phyloP scores from a whole-genome alignment of 2,888 invertebrate species.

The Pterobdella sp. region DNA sequence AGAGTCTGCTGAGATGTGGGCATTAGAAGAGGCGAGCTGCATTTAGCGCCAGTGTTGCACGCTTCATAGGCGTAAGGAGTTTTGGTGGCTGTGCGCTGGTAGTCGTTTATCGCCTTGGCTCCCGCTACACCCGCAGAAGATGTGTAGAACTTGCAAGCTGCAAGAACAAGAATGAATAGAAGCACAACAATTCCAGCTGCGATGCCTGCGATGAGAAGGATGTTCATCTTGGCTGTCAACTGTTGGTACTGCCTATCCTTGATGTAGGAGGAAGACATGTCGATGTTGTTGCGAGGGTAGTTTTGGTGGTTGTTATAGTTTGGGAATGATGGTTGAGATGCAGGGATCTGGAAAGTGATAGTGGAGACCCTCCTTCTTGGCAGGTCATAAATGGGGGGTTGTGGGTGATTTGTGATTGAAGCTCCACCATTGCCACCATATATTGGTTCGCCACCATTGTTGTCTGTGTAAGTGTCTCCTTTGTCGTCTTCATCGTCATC shows the following conservation, averaged over 20 bases:
- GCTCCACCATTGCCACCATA: not conserved
- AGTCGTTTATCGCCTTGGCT: constrained; percentile 25
- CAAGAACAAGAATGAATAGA: constrained; percentile 29
- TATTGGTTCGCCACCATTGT: not conserved
- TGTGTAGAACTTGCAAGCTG: constrained; percentile 29
- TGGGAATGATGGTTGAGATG: not conserved
- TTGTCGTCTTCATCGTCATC: constrained; percentile 17
- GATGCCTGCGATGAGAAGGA: constrained; percentile 30
- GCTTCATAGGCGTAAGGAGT: constrained; percentile 31
- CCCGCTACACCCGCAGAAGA: constrained; percentile 21
- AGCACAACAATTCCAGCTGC: constrained; percentile 29
- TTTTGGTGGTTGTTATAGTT: constrained; percentile 2
- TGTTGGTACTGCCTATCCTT: constrained; percentile 22
- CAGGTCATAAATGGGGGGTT: not conserved
- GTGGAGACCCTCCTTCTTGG: not conserved
- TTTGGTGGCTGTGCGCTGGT: constrained; percentile 18
- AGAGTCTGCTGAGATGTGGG: constrained; percentile 26
- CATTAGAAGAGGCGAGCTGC: constrained; percentile 26
- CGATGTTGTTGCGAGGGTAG: constrained; percentile 18
- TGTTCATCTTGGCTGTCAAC: constrained; percentile 30
- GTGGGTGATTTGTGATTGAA: not conserved
- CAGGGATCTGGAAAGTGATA: not conserved
- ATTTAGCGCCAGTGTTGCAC: constrained; percentile 28
- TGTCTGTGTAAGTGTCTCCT: constrained; percentile 1
- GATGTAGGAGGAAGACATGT: constrained; percentile 13